Evolutionary conservation across 92 coral and sea anemone species (phyloP).

Genomic region (Paramuricea clavata): DNA sequence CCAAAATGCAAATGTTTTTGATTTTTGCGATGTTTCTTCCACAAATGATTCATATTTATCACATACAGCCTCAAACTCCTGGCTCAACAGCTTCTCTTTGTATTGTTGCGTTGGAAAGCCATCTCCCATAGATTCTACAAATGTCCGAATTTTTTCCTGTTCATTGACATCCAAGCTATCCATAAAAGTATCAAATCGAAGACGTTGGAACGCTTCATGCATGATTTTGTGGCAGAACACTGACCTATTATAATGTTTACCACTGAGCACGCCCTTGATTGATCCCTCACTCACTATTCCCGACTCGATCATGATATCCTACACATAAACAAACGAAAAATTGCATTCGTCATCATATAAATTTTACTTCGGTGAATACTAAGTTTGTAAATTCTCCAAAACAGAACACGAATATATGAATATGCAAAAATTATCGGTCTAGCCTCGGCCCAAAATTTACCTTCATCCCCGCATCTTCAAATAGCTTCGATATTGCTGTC

Average conservation of each 20-base stretch:
- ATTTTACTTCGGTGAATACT: not conserved
- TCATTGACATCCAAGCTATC: too few species aligned
- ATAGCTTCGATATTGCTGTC: too few species aligned
- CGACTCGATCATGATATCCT: constrained; percentile 1
- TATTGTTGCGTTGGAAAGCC: not conserved
- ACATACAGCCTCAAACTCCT: constrained; percentile 2
- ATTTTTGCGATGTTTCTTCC: too few species aligned
- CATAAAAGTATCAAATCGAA: too few species aligned
- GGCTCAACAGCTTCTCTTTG: not conserved
- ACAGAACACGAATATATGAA: not conserved
- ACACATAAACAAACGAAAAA: not conserved
- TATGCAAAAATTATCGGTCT: too few species aligned
- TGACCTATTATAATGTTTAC: not conserved
- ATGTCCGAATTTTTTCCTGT: too few species aligned
- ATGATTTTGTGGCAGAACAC: constrained; percentile 8
- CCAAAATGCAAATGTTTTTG: too few species aligned
- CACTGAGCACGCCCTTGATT: not conserved
- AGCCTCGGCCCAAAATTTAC: too few species aligned
- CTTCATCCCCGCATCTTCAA: too few species aligned
- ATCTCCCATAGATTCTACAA: not conserved
- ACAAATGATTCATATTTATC: too few species aligned
- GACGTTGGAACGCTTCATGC: too few species aligned
- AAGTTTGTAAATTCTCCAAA: constrained; percentile 1
- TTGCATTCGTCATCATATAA: not conserved
- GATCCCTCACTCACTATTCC: too few species aligned